Percentiles rank a stretch among this genome's conserved stretches.
Evolutionary conservation across 1,140 invertebrate species (phyloP).

Genomic region (Paramacrobiotus metropolitanus): DNA sequence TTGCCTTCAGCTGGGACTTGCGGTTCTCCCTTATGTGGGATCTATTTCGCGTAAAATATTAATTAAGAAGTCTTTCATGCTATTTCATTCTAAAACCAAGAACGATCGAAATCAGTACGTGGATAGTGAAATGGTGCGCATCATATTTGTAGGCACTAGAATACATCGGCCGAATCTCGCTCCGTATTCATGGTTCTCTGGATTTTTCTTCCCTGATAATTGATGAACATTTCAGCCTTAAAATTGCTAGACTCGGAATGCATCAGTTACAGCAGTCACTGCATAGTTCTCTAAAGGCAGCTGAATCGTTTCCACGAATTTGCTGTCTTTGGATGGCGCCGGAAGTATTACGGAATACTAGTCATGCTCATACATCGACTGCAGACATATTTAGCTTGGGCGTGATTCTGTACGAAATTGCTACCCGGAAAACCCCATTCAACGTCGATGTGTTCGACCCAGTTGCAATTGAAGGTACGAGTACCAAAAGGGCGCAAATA

Average conservation of each 20-base stretch:
- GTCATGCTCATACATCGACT: background rate
- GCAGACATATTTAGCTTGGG: background rate
- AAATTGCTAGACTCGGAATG: background rate
- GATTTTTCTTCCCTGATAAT: background rate
- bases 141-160: background rate
- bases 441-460: background rate
- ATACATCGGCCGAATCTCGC: background rate
- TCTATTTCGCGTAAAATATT: background rate
- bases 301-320: background rate
- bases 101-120: background rate
- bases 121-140: background rate
- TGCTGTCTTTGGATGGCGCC: background rate
- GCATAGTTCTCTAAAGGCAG: background rate
- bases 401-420: background rate
- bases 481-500: background rate
- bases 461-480: background rate
- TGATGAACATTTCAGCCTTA: background rate
- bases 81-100: background rate
- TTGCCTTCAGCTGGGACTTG: background rate
- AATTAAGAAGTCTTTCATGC: background rate
- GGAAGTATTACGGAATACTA: background rate
- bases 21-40: background rate
- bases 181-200: background rate
- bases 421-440: background rate
- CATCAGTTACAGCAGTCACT: background rate